Evolutionary conservation across 2,888 invertebrate species (phyloP), one percentile per base, ranked within the genome.

Genomic region (Taenaris catops): DNA sequence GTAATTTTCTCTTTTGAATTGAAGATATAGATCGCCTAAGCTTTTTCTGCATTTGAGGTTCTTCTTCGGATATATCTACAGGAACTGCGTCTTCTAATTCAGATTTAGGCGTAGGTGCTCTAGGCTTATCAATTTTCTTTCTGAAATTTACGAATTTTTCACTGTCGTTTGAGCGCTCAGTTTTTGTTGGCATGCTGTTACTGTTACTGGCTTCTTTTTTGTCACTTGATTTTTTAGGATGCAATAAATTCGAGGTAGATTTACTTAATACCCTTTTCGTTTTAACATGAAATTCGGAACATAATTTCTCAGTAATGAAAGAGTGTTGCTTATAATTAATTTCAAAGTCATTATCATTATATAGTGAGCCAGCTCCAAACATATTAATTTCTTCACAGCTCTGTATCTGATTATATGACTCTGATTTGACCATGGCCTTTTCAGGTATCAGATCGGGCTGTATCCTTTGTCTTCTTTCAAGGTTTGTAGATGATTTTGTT

Each of bases 201-300:
- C 86, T 86, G 37, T 86, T 86, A 25, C 72, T 80, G 1, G 69
- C 73, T 50, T 87, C 87, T 55, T 84, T 86, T 44, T 86, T 86
- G 1, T 87, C 87, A 40, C 68, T 78, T n/a, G 71, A 48, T 41
- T 89, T 89, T 46, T 89, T 88, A n/a, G 89, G 83, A 49, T 90
- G 90, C 39, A 90, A 78, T 25, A 91, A 67, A 58, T 90, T 90
- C 1, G 90, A 90, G 0, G 90, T 90, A 2, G 91, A 91, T 60
- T 91, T 91, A 53, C 90, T 91, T 2, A 90, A 76, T 23, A 87
- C 87, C 48, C 89, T 81, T 54, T 92, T 91, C 3, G 92, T 92
- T 69, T 92, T 92, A 0, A 92, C 92, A 50, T 92, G 91, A 53
- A 92, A 92, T 64, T 92, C 92, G 2, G 90, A 90, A 65, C 91